Conservation (phyloP, 64 coral and sea anemone genomes). For the Stichodactyla mertensii region DNA sequence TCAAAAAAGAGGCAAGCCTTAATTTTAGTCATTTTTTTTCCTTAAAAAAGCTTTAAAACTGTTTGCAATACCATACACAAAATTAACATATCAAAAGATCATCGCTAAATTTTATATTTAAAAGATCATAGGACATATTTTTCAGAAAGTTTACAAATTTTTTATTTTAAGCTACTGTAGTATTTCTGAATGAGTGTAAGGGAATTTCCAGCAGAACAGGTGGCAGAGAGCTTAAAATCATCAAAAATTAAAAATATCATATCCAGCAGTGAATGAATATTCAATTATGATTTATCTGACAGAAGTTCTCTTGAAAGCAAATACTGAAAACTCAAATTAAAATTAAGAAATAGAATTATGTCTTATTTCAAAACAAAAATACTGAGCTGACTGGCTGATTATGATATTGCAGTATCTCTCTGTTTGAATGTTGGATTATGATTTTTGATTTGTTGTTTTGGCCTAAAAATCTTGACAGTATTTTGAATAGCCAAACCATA, state of each 20-base stretch:
- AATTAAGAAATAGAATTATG: constrained; percentile 15
- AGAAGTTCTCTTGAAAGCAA: constrained; percentile 12
- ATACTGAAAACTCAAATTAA: constrained; percentile 8
- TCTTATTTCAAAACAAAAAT: constrained; percentile 17
- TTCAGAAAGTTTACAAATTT: neutral
- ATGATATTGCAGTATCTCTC: neutral
- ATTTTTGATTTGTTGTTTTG: constrained; percentile 3
- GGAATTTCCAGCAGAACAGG: neutral
- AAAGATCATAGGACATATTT: neutral
- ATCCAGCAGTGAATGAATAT: constrained; percentile 10
- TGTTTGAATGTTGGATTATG: neutral
- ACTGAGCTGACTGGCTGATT: neutral
- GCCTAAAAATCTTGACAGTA: neutral
- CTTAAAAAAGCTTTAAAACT: neutral
- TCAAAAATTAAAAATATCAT: constrained; percentile 36
- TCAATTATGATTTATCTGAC: constrained; percentile 29
- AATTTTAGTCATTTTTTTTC: constrained; percentile 14
- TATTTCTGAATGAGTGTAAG: neutral
- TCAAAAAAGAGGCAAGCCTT: constrained; percentile 11
- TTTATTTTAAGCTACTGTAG: neutral
- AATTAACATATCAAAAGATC: neutral
- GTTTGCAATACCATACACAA: neutral
- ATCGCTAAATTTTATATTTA: too few relatives aligned
- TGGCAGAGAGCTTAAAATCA: constrained; percentile 14
- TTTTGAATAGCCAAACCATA: neutral